Evolutionary conservation across 2,113 vertebrate genomes (phyloP).

Genomic region (Herpailurus yagouaroundi): DNA sequence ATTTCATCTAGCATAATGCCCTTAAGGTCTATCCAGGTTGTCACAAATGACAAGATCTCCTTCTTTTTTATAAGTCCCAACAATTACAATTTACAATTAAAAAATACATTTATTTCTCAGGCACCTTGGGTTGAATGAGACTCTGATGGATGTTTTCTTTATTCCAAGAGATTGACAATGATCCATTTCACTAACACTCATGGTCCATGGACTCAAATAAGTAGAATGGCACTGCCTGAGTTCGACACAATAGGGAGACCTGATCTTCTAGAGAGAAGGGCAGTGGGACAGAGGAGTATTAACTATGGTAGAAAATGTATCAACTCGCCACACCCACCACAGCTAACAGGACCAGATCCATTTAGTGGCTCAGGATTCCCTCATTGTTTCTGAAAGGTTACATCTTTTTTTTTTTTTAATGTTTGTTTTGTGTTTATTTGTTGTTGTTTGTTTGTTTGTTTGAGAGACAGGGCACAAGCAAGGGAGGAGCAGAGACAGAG

Average conservation of each 20-base stretch:
- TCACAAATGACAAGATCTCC: background rate
- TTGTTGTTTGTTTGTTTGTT: no score
- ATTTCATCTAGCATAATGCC: background rate
- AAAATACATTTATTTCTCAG: background rate
- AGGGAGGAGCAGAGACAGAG: no score
- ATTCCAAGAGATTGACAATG: background rate
- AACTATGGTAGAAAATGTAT: rapidly evolving
- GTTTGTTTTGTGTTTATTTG: no score
- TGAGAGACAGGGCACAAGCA: no score
- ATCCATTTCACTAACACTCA: background rate
- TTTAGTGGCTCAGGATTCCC: background rate
- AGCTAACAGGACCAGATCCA: background rate
- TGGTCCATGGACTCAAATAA: background rate
- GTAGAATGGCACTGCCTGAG: background rate
- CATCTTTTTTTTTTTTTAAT: background rate
- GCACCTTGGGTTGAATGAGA: background rate
- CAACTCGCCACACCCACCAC: background rate
- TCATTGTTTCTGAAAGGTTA: background rate
- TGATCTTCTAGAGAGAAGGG: background rate
- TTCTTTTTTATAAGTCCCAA: background rate
- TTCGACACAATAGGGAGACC: background rate
- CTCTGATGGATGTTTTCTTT: background rate
- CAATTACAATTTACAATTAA: background rate
- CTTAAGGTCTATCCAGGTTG: background rate
- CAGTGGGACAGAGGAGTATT: rapidly evolving